Conservation (phyloP, 92 coral and sea anemone genomes). For the Parazoanthus darwini region DNA sequence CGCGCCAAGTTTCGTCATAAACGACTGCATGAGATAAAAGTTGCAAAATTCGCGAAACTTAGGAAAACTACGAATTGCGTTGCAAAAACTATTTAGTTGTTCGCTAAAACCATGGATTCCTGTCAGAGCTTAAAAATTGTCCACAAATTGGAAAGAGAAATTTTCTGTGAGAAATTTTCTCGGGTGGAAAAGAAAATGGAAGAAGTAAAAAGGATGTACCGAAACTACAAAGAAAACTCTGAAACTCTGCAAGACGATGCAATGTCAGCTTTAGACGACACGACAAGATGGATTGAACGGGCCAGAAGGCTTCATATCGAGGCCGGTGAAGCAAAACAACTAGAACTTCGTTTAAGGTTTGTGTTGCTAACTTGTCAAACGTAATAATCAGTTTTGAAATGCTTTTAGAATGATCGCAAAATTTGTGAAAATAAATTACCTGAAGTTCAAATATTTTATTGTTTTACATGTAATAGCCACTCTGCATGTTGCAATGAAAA, state of each 20-base stretch:
- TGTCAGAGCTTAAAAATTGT: neutral
- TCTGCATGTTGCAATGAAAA: no score
- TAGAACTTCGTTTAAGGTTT: slow-evolving; percentile 3
- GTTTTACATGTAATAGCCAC: no score
- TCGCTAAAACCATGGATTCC: neutral
- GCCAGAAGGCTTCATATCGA: neutral
- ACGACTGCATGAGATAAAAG: no score
- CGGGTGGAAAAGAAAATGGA: slow-evolving; percentile 15
- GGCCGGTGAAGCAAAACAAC: neutral
- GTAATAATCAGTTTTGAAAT: neutral
- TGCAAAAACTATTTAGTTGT: neutral
- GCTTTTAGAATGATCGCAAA: neutral
- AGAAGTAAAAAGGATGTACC: neutral
- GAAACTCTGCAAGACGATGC: slow-evolving; percentile 11
- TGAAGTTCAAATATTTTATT: no score
- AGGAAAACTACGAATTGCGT: no score
- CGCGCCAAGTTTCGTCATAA: no score
- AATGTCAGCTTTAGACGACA: neutral
- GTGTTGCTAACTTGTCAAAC: neutral
- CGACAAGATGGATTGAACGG: slow-evolving; percentile 1
- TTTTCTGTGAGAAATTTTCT: neutral
- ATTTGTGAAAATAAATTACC: no score
- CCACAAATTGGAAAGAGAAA: neutral
- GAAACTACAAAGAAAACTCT: neutral
- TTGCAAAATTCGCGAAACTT: no score